Base-by-base conservation (phyloP, 2,888 invertebrate species). In the Tachina fera region DNA sequence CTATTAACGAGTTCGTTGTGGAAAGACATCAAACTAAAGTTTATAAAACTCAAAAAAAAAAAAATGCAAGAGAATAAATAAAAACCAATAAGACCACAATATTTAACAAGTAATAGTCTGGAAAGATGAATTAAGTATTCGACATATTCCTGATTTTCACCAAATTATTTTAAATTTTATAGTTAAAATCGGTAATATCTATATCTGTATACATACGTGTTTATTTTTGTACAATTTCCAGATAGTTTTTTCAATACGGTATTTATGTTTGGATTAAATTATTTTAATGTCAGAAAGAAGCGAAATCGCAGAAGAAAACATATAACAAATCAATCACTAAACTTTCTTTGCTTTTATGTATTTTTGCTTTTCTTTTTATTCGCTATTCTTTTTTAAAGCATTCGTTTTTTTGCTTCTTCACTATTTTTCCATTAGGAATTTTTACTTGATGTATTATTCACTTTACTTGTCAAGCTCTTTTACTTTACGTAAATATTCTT, bases 391-490 rank as follows among this genome's bases (percentile, higher is more conserved):
- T 74, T 83, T 68, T 75, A 45, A 79, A 61, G 81, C 78, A 83
- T 84, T 87, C 81, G 84, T 72, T 78, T 84, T 65, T 80, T 83
- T 85, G 78, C 86, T 83, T 72, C 39, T 80, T 83, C 85, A 80
- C 87, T 87, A 86, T 84, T 88, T 87, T 86, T 88, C 87, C 78
- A 87, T 78, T 87, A 68, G 76, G 65, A 86, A 87, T 47, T 88
- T 87, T 82, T 61, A 19, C 74, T 75, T 76, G 58, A 63, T 65
- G 77, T 80, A 77, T 74, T 83, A 84, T 67, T 87, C 88, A 87
- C 87, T 84, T 87, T 84, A 6, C 83, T 84, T 75, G 13, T 72
- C 81, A 71, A 68, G 75, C 70, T 85, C 80, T 79, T 47, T 53
- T 78, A 63, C 16, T 81, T 49, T 31, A 49, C 63, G 72, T 60